Conservation (phyloP, 30 jellyfish, hydroid and myxozoan species). For the Sanderia malayensis region DNA sequence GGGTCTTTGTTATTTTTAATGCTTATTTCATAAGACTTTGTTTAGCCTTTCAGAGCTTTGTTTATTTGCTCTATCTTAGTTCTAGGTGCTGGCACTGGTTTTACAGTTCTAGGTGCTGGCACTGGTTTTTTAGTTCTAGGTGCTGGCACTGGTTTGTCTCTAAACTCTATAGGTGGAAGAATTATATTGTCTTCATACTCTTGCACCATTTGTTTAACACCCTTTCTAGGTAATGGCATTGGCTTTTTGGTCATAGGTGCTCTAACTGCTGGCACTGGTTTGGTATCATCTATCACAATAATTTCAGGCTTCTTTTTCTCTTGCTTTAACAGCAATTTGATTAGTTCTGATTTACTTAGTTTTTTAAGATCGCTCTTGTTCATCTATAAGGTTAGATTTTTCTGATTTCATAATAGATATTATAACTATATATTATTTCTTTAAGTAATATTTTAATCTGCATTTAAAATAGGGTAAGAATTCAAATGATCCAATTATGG, state of each 20-base stretch:
- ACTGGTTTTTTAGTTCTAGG: slow-evolving; percentile 23
- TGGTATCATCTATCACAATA: too few species aligned
- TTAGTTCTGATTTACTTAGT: slow-evolving; percentile 37
- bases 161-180: not conserved
- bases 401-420: too few species aligned
- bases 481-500: too few species aligned
- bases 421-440: too few species aligned
- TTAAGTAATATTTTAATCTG: too few species aligned
- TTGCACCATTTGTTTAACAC: slow-evolving; percentile 20
- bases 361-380: slow-evolving; percentile 19
- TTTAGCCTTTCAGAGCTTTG: slow-evolving; percentile 9
- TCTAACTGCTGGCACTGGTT: not conserved
- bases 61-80: not conserved
- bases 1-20: slow-evolving; percentile 22
- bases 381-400: too few species aligned
- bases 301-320: slow-evolving; percentile 7
- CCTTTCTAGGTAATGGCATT: slow-evolving; percentile 7
- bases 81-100: slow-evolving; percentile 30
- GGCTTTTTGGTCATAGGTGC: not conserved
- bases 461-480: too few species aligned
- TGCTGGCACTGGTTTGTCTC: slow-evolving; percentile 21
- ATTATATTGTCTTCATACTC: slow-evolving; percentile 18
- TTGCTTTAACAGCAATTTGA: slow-evolving; percentile 24
- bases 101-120: slow-evolving; percentile 29
- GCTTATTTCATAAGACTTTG: slow-evolving; percentile 15